Conservation (phyloP, 2,888 invertebrate genomes). For the Apocheima hispidaria region DNA sequence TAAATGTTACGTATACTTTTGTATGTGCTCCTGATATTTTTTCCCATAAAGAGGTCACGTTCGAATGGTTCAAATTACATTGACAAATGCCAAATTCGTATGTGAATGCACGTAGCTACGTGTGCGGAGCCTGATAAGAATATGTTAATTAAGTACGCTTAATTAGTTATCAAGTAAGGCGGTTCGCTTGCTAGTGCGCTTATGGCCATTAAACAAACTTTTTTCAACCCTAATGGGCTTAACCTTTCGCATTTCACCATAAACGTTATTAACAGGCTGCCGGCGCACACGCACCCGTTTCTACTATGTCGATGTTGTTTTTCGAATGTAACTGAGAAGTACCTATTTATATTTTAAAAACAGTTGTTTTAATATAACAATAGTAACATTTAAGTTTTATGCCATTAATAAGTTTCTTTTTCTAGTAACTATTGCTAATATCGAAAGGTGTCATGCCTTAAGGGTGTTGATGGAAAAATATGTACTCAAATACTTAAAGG, state of each 20-base stretch:
- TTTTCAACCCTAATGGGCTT: constrained; percentile 65
- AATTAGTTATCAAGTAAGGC: constrained; percentile 57
- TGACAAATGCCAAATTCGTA: constrained; percentile 44
- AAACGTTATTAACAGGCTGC: constrained; percentile 69
- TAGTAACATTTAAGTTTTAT: background rate
- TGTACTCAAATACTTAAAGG: too few relatives aligned
- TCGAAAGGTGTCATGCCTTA: too few relatives aligned
- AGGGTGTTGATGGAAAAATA: too few relatives aligned
- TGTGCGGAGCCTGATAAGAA: constrained; percentile 43
- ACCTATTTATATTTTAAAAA: background rate
- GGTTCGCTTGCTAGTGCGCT: constrained; percentile 58
- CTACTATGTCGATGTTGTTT: constrained; percentile 47
- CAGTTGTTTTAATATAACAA: too few relatives aligned
- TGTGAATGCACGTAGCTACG: constrained; percentile 32
- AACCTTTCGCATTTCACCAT: constrained; percentile 75
- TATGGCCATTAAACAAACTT: constrained; percentile 59
- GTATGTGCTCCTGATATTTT: constrained; percentile 16
- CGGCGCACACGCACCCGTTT: constrained; percentile 56
- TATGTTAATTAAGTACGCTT: constrained; percentile 51
- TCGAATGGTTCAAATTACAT: constrained; percentile 39
- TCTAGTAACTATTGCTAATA: too few relatives aligned
- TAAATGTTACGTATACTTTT: background rate
- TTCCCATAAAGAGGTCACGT: constrained; percentile 45
- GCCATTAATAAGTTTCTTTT: background rate
- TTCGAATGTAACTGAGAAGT: constrained; percentile 26